phyloP scores from a whole-genome alignment of 2,888 invertebrate species.

The Netelia melanura region DNA sequence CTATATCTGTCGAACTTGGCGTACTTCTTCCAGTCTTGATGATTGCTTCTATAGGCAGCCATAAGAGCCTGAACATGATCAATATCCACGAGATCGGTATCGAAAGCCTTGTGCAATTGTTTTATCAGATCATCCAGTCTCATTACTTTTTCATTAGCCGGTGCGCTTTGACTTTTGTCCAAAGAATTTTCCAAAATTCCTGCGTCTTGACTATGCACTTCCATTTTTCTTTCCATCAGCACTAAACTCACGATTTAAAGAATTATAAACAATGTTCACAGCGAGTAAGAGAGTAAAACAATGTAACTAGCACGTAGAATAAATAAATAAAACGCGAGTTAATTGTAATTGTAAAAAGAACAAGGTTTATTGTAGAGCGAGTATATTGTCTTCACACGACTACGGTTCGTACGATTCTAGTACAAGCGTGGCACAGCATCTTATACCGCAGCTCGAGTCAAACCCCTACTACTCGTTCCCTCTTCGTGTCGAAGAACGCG shows the following conservation, averaged over 20 bases:
- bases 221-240: conserved; percentile 69
- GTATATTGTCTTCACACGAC: conserved; percentile 66
- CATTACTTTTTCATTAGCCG: conserved; percentile 67
- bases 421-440: conserved; percentile 75
- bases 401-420: conserved; percentile 76
- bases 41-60: conserved; percentile 93
- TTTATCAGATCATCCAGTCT: conserved; percentile 88
- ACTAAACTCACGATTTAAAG: conserved; percentile 10
- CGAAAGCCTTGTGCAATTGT: conserved; percentile 92
- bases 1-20: conserved; percentile 97
- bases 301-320: not conserved
- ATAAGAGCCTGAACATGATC: conserved; percentile 95
- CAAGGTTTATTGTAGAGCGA: conserved; percentile 32
- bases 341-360: conserved; percentile 2
- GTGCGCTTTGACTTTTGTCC: conserved; percentile 43
- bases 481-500: conserved; percentile 37
- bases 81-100: conserved; percentile 93
- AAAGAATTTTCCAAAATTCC: conserved; percentile 44
- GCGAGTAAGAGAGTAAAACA: not conserved
- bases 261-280: not conserved
- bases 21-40: conserved; percentile 96
- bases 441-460: conserved; percentile 73
- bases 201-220: conserved; percentile 69
- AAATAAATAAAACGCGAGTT: conserved; percentile 2
- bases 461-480: conserved; percentile 74